Evolutionary conservation across 2,888 invertebrate genomes (phyloP), one percentile per base, ranked within the genome.

Genomic region (Rhimphoctona megacephalus): DNA sequence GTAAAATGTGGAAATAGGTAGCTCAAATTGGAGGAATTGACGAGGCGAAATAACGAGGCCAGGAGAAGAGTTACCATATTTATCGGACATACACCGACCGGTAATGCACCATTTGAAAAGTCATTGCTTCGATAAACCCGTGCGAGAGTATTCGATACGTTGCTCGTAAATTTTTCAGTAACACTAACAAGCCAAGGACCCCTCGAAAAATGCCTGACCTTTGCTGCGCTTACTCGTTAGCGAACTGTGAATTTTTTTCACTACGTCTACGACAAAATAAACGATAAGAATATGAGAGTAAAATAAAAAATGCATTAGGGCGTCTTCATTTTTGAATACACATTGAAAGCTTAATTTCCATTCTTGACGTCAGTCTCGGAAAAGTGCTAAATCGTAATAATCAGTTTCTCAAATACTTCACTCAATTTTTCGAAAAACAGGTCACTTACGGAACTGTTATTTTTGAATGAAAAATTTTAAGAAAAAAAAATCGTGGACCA

Each of bases 101-200:
- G 36, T 74, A 74, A 22, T 30, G 4, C n/a, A 22, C 30, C 64
- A 30, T 19, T 64, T 39, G n/a, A 80, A 77, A 83, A 76, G 83
- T 76, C 79, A 80, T 76, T 79, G 79, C 61, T 46, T 80, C 76
- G 77, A 67, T 80, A 77, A 76, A 49, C 39, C 30, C 5, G 43
- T 33, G 39, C 49, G 64, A 66, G 76, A 72, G 80, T 57, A 57
- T 72, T 73, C 83, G 54, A 54, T 77, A 69, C 46, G 36, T 30
- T 67, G 39, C 36, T 17, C 43, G 43, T 81, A 64, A 74, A 81
- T 80, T 25, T 52, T 79, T 52, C n/a, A 17, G 57, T 39, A 39
- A 36, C 61, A 30, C 36, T 25, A 36, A 72, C 49, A 22, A 57
- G 49, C 57, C 33, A 77, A 69, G 25, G 22, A 54, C 67, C 57